phyloP scores from a whole-genome alignment of 2,888 invertebrate species.

The Furcula furcula region DNA sequence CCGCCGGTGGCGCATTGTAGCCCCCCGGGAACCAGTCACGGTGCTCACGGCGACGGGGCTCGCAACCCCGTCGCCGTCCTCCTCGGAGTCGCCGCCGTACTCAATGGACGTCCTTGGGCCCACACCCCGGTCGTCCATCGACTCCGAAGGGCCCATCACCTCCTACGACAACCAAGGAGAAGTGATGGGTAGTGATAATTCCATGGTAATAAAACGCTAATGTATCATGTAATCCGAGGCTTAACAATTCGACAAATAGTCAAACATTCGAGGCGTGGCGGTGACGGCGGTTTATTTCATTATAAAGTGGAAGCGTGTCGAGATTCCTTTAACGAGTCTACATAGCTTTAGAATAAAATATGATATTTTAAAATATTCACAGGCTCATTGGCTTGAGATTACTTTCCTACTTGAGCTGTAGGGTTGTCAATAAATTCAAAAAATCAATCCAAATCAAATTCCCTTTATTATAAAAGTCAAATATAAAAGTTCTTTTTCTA shows the following conservation, averaged over 20 bases:
- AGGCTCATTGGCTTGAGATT: conserved; percentile 31
- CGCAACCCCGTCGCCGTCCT: too few relatives aligned
- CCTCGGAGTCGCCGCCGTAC: too few relatives aligned
- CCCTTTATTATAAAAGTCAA: too few relatives aligned
- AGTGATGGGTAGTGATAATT: too few relatives aligned
- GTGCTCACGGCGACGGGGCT: too few relatives aligned
- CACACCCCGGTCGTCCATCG: too few relatives aligned
- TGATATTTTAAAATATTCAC: conserved; percentile 31
- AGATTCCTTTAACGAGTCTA: conserved; percentile 13
- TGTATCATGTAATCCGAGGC: conserved; percentile 1
- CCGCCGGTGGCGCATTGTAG: too few relatives aligned
- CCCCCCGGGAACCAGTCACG: too few relatives aligned
- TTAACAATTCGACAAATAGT: neutral
- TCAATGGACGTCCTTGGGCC: too few relatives aligned
- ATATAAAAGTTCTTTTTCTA: too few relatives aligned
- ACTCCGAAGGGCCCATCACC: too few relatives aligned
- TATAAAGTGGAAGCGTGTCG: conserved; percentile 8
- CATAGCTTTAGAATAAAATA: conserved; percentile 29
- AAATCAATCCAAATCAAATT: neutral
- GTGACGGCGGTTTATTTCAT: conserved; percentile 20
- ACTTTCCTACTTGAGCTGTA: conserved; percentile 16
- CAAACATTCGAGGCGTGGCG: conserved; percentile 4
- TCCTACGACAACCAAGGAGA: too few relatives aligned
- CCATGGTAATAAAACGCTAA: neutral
- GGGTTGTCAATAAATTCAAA: conserved; percentile 23